Evolutionary conservation across 2,888 invertebrate species (phyloP), one percentile per base, ranked within the genome.

Genomic region (Epicampocera succincta): DNA sequence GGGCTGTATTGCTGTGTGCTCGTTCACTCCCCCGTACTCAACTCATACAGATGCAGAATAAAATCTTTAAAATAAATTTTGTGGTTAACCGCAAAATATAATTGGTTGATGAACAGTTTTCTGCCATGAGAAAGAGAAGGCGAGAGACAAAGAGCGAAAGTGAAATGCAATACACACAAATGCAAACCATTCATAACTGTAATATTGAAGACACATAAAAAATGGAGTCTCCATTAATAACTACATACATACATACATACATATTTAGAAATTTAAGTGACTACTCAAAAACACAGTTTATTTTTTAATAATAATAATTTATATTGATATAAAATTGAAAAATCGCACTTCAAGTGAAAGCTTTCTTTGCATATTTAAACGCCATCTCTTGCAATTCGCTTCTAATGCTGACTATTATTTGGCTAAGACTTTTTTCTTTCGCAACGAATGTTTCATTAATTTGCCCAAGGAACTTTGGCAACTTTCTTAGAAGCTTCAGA

Each of bases 1-100:
- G 3, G 38, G 38, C 50, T 75, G 42, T 72, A 58, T 15, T 63
- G 50, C 19, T 17, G 42, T 38, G 29, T 38, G 63, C 46, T 56
- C 69, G 54, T 25, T 69, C 17, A 9, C 21, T n/a, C 63, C 48
- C 38, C 73, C 17, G 48, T 19, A 52, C 8, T 13, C 9, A n/a
- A 76, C 48, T 52, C 68, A 79, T 13, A 46, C 15, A 72, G 29
- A 33, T 46, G 25, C 19, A 29, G 50, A 52, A 12, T 61, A 17
- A 76, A 82, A 77, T 74, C 80, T 71, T 80, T 87, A 87, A 87
- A 88, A 89, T 89, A 88, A 89, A 89, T 89, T 89, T 90, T 90
- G 90, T 88, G 90, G 90, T 90, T 90, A 90, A 91, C 90, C 90
- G 85, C 90, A 90, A 90, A 89, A 89, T 90, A 89, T 90, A 90